These are phyloP conservation scores for Sterna hirundo DNA, from an alignment of 2,113 vertebrate species.

Conservation along the genomic window DNA sequence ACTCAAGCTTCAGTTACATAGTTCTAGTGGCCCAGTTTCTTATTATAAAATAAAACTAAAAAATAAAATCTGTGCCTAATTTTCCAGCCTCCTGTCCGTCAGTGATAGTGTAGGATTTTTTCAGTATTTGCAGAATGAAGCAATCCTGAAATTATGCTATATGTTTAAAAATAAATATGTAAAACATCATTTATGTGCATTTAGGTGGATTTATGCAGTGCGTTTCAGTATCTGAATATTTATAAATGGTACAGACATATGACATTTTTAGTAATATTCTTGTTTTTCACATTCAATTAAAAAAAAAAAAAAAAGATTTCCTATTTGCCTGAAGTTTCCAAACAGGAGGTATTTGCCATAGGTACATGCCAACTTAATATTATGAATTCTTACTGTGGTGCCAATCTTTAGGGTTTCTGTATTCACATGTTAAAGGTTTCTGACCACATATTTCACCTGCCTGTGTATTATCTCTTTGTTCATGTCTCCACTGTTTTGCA, in stretches of 20 bases:
- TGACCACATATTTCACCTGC: neutral
- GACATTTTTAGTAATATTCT: neutral
- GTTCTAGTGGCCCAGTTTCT: conserved; percentile 74
- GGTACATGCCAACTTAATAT: neutral
- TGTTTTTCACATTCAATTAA: neutral
- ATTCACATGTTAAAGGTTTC: neutral
- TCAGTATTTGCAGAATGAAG: conserved; percentile 37
- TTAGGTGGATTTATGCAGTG: neutral
- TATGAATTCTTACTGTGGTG: neutral
- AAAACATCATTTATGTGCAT: neutral
- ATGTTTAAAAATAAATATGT: conserved; percentile 17
- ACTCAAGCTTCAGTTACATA: conserved; percentile 76
- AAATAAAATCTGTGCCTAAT: conserved; percentile 78
- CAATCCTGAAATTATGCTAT: neutral
- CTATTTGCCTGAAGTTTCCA: neutral
- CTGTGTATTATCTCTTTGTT: neutral
- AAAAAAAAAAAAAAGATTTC: neutral
- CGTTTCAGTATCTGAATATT: neutral
- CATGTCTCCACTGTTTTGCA: neutral
- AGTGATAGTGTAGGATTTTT: conserved; percentile 63
- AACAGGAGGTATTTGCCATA: neutral
- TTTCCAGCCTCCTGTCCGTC: conserved; percentile 71
- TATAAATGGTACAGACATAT: neutral
- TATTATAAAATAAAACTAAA: conserved; percentile 75
- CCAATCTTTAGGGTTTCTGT: neutral